These are phyloP conservation scores for Phycodurus eques DNA, from an alignment of 2,113 vertebrate species.

Conservation along the genomic window DNA sequence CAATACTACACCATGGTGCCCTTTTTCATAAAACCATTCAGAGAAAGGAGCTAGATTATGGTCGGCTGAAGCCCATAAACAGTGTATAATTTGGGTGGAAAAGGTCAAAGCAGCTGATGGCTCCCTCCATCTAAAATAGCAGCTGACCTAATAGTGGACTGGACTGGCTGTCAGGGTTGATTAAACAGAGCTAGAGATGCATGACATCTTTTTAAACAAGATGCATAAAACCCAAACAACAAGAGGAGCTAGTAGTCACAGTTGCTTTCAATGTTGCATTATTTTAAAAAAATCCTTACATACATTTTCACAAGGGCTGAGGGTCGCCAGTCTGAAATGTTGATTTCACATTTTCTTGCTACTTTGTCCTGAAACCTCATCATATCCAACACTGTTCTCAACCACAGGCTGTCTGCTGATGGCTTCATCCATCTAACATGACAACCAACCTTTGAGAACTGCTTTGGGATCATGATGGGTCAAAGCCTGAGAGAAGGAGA, in stretches of 20 bases:
- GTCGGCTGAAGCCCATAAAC: constrained; percentile 25
- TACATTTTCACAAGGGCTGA: neutral
- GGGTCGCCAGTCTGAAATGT: neutral
- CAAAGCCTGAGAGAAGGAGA: constrained; percentile 12
- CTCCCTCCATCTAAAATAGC: constrained; percentile 61
- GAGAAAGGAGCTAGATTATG: neutral
- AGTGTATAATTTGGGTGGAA: constrained; percentile 52
- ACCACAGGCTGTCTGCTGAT: constrained; percentile 36
- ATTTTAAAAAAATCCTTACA: neutral
- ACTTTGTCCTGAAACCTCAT: constrained; percentile 15
- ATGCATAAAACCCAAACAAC: neutral
- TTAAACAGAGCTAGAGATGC: constrained; percentile 18
- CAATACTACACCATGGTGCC: neutral
- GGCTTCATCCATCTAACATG: constrained; percentile 49
- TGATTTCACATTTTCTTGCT: constrained; percentile 16
- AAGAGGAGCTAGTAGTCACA: neutral
- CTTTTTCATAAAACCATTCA: neutral
- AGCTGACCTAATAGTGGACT: constrained; percentile 44
- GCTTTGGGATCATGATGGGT: constrained; percentile 32
- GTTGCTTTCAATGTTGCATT: neutral
- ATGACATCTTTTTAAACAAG: constrained; percentile 15
- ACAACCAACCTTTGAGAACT: constrained; percentile 42
- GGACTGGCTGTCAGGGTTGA: constrained; percentile 34
- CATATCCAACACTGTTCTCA: constrained; percentile 12
- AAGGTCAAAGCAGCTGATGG: constrained; percentile 67